These are phyloP conservation scores for Unio pictorum DNA, from an alignment of 2,888 invertebrate genomes.

Conservation along the genomic window DNA sequence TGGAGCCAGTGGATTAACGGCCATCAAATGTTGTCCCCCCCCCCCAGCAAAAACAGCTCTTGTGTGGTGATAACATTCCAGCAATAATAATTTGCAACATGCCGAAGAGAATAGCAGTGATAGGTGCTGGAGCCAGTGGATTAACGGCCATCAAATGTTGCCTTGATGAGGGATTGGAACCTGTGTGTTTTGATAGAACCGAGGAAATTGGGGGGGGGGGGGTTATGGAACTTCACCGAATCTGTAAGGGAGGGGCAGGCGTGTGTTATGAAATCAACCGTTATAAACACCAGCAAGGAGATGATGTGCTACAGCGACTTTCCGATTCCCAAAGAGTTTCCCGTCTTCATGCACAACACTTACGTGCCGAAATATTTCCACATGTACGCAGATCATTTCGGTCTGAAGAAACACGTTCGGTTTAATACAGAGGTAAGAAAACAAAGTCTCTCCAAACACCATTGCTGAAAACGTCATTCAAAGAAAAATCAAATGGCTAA, in stretches of 20 bases:
- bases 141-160: conserved; percentile 62
- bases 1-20: conserved; percentile 60
- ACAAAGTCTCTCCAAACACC: neutral
- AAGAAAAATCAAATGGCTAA: no score
- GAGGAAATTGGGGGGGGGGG: conserved; percentile 51
- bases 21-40: conserved; percentile 42
- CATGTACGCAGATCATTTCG: conserved; percentile 65
- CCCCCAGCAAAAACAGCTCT: no score
- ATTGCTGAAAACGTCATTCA: neutral
- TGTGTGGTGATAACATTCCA: no score
- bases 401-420: conserved; percentile 56
- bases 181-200: conserved; percentile 64
- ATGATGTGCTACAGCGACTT: conserved; percentile 70
- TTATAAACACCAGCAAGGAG: conserved; percentile 67
- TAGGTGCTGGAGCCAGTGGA: conserved; percentile 63
- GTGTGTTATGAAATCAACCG: conserved; percentile 65
- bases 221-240: conserved; percentile 64
- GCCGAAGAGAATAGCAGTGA: conserved; percentile 50
- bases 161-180: conserved; percentile 59
- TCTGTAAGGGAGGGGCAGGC: conserved; percentile 48
- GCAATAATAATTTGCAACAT: neutral
- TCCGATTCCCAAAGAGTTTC: conserved; percentile 66
- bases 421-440: conserved; percentile 58
- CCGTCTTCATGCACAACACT: conserved; percentile 70
- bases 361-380: conserved; percentile 65